Base-by-base conservation (phyloP, 2,888 invertebrate species). In the Scaeva pyrastri region DNA sequence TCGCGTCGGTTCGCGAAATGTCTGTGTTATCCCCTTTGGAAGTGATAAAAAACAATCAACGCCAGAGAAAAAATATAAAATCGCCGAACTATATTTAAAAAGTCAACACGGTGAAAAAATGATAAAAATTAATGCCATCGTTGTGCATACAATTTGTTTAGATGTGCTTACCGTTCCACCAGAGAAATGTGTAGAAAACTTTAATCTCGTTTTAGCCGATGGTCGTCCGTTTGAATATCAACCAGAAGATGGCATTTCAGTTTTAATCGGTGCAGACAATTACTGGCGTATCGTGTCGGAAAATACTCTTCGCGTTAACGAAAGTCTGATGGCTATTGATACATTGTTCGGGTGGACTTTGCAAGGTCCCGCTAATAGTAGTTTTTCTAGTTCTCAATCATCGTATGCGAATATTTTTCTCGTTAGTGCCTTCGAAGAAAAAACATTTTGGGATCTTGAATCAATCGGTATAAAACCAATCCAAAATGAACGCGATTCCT, bases 1-100 rank as follows among this genome's bases (percentile, higher is more conserved):
- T 56, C n/a, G 55, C 31, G 55, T 56, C n/a, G 55, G 55, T 31
- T 56, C 55, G 55, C 55, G 31, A 56, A 56, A 56, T 56, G n/a
- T 56, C 5, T n/a, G n/a, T 56, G 55, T 56, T 1, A 56, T 56
- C 31, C 55, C 55, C 7, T 56, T 56, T n/a, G 55, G 55, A 56
- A 56, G 8, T 56, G 55, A 26, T 26, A 26, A 26, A 2, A 26
- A 26, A 26, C 26, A 26, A 26, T 26, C 26, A 26, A 23, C 41
- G 43, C 10, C 43, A 41, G 43, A 43, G 41, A 43, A 62, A 62
- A 43, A 62, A 23, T 62, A 62, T 43, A 43, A 62, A 62, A 43
- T 62, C 23, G 62, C 43, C 12, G 23, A 62, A 19, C 2, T 62
- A 21, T 21, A 16, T 21, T 60, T 60, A 41, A 60, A 60, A 21